phyloP scores from a whole-genome alignment of 1,140 invertebrate species.

The silkworm (Bombyx mori) region DNA sequence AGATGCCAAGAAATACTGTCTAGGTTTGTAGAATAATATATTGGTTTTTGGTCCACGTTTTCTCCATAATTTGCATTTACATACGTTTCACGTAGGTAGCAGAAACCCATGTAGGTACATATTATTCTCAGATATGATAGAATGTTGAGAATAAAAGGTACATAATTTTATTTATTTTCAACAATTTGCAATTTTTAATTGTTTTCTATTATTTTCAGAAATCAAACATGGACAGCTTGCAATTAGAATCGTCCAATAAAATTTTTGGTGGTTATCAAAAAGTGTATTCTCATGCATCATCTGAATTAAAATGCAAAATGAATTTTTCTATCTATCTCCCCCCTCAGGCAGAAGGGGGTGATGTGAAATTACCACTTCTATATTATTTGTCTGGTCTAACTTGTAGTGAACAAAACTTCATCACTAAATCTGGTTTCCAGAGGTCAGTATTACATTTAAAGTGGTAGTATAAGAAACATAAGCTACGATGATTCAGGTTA shows the following conservation, averaged over 20 bases:
- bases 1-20: too few species aligned
- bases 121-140: too few species aligned
- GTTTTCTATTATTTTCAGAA: conserved; percentile 21
- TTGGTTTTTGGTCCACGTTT: too few species aligned
- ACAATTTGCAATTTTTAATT: neutral
- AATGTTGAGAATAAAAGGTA: too few species aligned
- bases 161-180: neutral
- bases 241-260: conserved; percentile 79
- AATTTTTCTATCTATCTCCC: conserved; percentile 94
- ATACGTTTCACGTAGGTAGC: too few species aligned
- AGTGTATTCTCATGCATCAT: conserved; percentile 87
- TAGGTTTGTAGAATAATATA: too few species aligned
- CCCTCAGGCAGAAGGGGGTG: conserved; percentile 77
- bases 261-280: conserved; percentile 88
- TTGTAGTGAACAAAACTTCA: conserved; percentile 97
- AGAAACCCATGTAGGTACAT: too few species aligned
- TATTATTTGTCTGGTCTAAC: conserved; percentile 96
- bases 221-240: conserved; percentile 63
- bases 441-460: conserved; percentile 69
- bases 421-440: conserved; percentile 95
- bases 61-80: too few species aligned
- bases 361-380: conserved; percentile 84
- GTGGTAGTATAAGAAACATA: neutral
- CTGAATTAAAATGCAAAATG: conserved; percentile 89
- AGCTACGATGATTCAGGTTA: too few species aligned